Base-by-base conservation (phyloP, 1,140 invertebrate genomes). In the Argopecten irradians region DNA sequence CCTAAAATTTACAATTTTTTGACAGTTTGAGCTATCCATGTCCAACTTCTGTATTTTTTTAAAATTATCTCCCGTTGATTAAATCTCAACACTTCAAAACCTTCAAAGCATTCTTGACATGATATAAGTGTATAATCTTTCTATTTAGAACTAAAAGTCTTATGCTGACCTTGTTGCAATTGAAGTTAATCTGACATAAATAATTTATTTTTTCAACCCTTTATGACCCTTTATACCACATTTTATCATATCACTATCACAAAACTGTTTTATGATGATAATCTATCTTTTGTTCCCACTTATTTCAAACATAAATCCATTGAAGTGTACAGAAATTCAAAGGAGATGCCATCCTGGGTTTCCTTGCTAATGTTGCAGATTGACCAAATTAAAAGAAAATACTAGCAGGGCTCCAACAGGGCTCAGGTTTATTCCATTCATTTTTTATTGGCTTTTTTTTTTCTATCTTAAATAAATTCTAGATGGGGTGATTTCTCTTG, bases 331-430 rank as follows among this genome's bases (percentile, higher is more conserved):
- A 71, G 55, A 16, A 28, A n/a, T 22, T 71, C 19, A 71, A n/a
- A 71, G 28, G 55, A n/a, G 16, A 71, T 28, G 28, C 55, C 55
- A 7, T 8, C 5, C 55, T 16, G 16, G 8, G 1, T 28, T 71
- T 71, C n/a, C 55, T n/a, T 5, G 11, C 55, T 28, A 7, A 71
- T 71, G 55, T 71, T n/a, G 22, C 28, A 71, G 28, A 71, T 71
- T 71, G 55, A 71, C n/a, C 55, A 71, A 71, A 71, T 71, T 71
- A 71, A 71, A n/a, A n/a, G n/a, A n/a, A 55, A 71, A 71, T 71
- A 11, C 28, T 28, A 71, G 55, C 55, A 71, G 55, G 55, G n/a
- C 55, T 28, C 55, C 55, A 28, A 28, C 55, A 28, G 22, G 55
- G 55, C 16, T n/a, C 8, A 71, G 7, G 13, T n/a, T n/a, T 71